Evolutionary conservation across 2,797 vertebrate species (phyloP).

Genomic region (Thamnophis elegans): DNA sequence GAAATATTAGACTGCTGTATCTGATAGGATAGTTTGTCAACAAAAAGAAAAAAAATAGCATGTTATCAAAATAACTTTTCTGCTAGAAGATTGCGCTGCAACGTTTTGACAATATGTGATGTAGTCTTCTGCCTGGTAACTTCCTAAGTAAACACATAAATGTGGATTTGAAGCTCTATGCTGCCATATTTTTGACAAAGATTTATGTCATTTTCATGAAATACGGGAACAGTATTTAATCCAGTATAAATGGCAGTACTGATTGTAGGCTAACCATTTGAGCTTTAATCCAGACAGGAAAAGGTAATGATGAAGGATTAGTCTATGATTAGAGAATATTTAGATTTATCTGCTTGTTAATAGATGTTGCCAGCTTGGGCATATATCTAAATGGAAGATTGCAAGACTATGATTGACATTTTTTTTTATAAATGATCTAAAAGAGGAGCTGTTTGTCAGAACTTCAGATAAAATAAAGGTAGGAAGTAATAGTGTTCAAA

Average conservation of each 20-base stretch:
- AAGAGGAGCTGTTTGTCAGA: background rate
- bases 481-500: background rate
- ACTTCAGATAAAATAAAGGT: background rate
- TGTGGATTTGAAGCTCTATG: background rate
- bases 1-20: background rate
- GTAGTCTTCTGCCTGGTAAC: background rate
- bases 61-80: background rate
- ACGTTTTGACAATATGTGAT: background rate
- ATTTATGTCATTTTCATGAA: background rate
- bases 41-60: background rate
- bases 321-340: background rate
- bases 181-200: background rate
- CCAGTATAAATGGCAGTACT: background rate
- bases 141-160: background rate
- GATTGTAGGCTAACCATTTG: background rate
- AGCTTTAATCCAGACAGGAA: background rate
- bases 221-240: background rate
- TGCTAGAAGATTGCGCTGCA: background rate
- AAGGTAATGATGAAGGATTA: background rate
- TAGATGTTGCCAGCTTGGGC: background rate
- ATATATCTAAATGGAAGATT: background rate
- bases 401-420: background rate
- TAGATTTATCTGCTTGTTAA: constrained; percentile 3
- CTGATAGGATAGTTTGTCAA: background rate
- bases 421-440: background rate